phyloP scores from a whole-genome alignment of 2,113 vertebrate genomes.

The Fregetta grallaria region DNA sequence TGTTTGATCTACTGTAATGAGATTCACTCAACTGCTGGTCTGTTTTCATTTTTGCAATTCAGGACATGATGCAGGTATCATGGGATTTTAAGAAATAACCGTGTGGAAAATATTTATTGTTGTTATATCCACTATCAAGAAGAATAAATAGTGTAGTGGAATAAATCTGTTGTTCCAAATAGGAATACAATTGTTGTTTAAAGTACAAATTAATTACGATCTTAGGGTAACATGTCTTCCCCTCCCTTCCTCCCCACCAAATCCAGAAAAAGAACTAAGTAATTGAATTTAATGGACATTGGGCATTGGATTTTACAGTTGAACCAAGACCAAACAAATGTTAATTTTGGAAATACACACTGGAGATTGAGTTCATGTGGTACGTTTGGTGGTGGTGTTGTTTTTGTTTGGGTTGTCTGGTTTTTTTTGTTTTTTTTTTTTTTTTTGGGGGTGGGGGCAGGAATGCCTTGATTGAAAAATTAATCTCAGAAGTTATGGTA shows the following conservation, averaged over 20 bases:
- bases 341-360: slow-evolving; percentile 22
- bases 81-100: not conserved
- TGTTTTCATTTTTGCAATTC: not conserved
- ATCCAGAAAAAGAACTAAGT: not conserved
- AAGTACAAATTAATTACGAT: not conserved
- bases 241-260: not conserved
- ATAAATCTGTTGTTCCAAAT: not conserved
- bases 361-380: not conserved
- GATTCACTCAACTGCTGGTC: not conserved
- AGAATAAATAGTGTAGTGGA: not conserved
- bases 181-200: not conserved
- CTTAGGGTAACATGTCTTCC: not conserved
- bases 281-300: not conserved
- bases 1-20: not conserved
- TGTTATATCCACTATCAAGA: not conserved
- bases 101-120: not conserved
- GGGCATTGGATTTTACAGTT: not conserved
- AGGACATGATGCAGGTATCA: not conserved
- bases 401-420: not conserved
- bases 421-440: not conserved
- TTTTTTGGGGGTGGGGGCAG: not conserved
- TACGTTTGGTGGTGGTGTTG: not conserved
- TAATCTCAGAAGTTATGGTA: slow-evolving; percentile 39
- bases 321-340: slow-evolving; percentile 22
- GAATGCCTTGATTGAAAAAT: slow-evolving; percentile 22